Conservation (phyloP, 2,888 invertebrate genomes). For the Acanthosoma haemorrhoidale region DNA sequence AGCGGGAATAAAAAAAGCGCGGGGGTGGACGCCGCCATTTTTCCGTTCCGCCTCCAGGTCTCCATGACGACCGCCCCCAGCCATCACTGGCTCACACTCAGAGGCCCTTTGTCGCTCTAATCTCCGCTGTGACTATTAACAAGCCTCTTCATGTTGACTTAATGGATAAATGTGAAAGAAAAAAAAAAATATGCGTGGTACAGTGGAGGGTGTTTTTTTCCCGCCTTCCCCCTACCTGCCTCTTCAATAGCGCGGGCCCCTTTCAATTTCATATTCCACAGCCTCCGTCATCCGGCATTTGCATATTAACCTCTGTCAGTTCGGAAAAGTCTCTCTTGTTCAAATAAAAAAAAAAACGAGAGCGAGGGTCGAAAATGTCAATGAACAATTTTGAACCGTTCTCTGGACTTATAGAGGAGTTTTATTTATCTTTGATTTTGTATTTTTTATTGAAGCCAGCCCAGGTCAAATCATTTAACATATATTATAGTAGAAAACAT, state of each 20-base stretch:
- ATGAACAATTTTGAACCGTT: neutral
- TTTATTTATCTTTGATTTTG: too few species aligned
- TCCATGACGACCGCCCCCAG: constrained; percentile 3
- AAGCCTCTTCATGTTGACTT: neutral
- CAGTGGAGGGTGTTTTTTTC: neutral
- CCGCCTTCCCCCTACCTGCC: constrained; percentile 4
- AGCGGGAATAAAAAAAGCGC: neutral
- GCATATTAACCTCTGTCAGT: neutral
- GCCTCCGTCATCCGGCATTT: constrained; percentile 7
- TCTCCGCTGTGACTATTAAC: too few species aligned
- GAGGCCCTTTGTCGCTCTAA: too few species aligned
- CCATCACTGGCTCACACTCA: neutral
- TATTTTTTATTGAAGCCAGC: too few species aligned
- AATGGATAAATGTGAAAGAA: neutral
- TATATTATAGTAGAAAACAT: too few species aligned
- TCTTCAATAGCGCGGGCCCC: neutral
- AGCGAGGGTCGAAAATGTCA: neutral
- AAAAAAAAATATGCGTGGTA: constrained; percentile 2
- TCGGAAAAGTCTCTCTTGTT: neutral
- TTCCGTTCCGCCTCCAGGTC: neutral
- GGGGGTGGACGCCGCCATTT: constrained; percentile 12
- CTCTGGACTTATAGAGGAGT: too few species aligned
- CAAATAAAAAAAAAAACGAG: too few species aligned
- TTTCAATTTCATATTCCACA: neutral
- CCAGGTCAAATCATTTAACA: too few species aligned